These are phyloP conservation scores for Papilio aristodemus DNA, from an alignment of 1,140 invertebrate genomes.

Conservation along the genomic window DNA sequence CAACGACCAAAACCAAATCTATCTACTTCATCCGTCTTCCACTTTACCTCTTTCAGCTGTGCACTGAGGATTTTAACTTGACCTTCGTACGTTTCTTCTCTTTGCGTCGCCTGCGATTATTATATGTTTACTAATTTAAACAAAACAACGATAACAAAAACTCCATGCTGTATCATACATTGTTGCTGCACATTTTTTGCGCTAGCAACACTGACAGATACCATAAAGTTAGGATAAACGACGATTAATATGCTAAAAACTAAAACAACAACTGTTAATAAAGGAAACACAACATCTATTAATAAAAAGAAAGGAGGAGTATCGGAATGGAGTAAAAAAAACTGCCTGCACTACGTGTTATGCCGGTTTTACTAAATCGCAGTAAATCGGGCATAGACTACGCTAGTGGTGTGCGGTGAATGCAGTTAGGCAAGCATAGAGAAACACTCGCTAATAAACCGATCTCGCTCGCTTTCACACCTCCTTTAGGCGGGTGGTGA, in stretches of 20 bases:
- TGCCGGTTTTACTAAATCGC: conserved; percentile 29
- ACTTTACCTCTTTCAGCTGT: conserved; percentile 95
- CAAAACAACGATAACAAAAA: conserved; percentile 68
- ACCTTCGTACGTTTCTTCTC: conserved; percentile 97
- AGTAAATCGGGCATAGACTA: conserved; percentile 52
- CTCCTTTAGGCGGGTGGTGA: conserved; percentile 99
- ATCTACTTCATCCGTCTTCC: conserved; percentile 54
- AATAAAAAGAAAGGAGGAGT: conserved; percentile 17
- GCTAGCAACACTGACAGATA: conserved; percentile 49
- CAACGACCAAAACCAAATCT: conserved; percentile 70
- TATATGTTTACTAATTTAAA: conserved; percentile 69
- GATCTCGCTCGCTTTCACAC: conserved; percentile 83
- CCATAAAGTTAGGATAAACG: conserved; percentile 41
- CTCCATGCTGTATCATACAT: conserved; percentile 65
- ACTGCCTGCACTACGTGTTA: background rate
- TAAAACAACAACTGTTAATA: conserved; percentile 24
- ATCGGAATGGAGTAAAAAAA: conserved; percentile 1
- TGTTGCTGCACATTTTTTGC: conserved; percentile 37
- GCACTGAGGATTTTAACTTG: conserved; percentile 95
- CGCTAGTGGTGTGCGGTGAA: conserved; percentile 66
- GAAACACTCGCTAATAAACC: conserved; percentile 63
- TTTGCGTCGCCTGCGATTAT: conserved; percentile 92
- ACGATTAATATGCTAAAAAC: conserved; percentile 30
- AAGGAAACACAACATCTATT: conserved; percentile 48
- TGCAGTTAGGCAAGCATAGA: conserved; percentile 75